A percentile compares a stretch with the other conserved stretches of the same genome.
These are phyloP conservation scores for Cyrtorhinus lividipennis DNA, from an alignment of 1,140 invertebrate genomes.

Conservation along the genomic window DNA sequence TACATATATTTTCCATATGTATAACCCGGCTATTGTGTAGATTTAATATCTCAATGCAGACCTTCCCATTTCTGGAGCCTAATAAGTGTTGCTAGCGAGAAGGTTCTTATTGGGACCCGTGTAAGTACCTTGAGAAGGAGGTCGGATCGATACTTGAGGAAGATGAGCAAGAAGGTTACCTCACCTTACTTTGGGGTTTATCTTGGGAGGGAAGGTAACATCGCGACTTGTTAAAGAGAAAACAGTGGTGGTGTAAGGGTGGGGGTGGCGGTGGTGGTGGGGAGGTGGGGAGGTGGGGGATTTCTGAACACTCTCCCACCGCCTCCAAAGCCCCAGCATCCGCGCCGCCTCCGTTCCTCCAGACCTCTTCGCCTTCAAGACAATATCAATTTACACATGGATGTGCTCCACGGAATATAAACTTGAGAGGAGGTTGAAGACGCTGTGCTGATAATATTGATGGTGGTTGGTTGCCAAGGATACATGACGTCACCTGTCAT, in stretches of 20 bases:
- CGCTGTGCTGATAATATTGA: slow-evolving; percentile 14
- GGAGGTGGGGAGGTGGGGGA: not conserved
- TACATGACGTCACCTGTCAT: slow-evolving; percentile 20
- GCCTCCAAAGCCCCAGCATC: not conserved
- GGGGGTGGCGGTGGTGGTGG: not conserved
- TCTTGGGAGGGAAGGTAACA: not conserved
- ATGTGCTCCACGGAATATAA: not conserved
- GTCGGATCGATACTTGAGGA: not conserved
- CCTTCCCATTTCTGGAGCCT: too few relatives aligned
- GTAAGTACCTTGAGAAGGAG: too few relatives aligned
- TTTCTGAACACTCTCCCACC: not conserved
- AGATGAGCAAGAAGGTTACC: not conserved
- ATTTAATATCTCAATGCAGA: too few relatives aligned
- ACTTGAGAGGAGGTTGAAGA: slow-evolving; percentile 11
- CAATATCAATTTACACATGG: slow-evolving; percentile 16
- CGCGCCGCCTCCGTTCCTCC: not conserved
- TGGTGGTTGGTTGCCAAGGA: slow-evolving; percentile 13
- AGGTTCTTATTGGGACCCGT: too few relatives aligned
- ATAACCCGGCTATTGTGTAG: too few relatives aligned
- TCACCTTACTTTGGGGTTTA: not conserved
- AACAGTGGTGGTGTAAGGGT: not conserved
- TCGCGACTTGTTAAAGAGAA: not conserved
- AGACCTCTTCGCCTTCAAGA: not conserved
- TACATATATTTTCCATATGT: too few relatives aligned
- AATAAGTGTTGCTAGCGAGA: too few relatives aligned